phyloP scores from a whole-genome alignment of 1,140 invertebrate species.

The Hirudo medicinalis region DNA sequence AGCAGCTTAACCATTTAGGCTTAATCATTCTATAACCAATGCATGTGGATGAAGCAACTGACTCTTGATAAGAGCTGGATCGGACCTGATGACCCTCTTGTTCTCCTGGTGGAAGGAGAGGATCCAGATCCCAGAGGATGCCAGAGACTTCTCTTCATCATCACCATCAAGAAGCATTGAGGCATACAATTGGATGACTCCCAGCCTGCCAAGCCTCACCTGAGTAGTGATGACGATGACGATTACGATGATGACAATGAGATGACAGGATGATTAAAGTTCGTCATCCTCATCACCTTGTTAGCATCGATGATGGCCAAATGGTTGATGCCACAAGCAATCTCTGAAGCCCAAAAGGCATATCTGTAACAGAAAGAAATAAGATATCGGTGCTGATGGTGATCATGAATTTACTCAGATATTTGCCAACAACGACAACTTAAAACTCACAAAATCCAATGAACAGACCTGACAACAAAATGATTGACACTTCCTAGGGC shows the following conservation, averaged over 20 bases:
- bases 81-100: slow-evolving; percentile 27
- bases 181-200: slow-evolving; percentile 28
- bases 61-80: slow-evolving; percentile 30
- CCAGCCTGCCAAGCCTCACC: slow-evolving; percentile 27
- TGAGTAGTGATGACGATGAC: neutral
- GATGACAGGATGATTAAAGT: neutral
- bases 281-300: slow-evolving; percentile 23
- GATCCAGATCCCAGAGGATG: slow-evolving; percentile 31
- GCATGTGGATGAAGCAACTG: neutral
- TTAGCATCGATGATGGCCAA: slow-evolving; percentile 33
- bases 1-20: too few relatives aligned
- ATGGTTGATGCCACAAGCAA: slow-evolving; percentile 31
- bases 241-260: neutral
- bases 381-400: neutral
- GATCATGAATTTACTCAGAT: neutral
- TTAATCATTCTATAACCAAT: neutral
- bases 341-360: slow-evolving; percentile 31
- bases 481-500: slow-evolving; percentile 25
- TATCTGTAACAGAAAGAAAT: slow-evolving; percentile 25
- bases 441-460: neutral
- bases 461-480: slow-evolving; percentile 7
- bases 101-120: slow-evolving; percentile 30
- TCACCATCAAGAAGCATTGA: slow-evolving; percentile 25
- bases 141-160: slow-evolving; percentile 26
- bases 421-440: neutral